Percentiles rank a stretch among this genome's conserved stretches.
Conservation (phyloP, 2,888 invertebrate genomes). For the Chesias legatella region DNA sequence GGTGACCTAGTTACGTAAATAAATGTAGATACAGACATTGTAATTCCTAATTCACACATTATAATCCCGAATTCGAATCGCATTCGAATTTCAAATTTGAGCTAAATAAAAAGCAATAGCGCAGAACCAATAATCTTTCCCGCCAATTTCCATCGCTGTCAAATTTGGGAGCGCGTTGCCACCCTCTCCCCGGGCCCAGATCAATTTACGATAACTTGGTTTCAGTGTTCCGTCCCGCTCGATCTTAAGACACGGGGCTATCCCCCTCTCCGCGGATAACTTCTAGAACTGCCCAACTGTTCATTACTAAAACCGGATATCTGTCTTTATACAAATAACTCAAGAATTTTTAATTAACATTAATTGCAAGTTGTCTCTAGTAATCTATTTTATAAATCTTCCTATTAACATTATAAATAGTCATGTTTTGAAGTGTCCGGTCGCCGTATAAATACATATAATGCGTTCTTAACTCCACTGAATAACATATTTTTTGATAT, state of each 20-base stretch:
- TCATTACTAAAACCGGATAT: conserved; percentile 48
- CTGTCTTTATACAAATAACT: conserved; percentile 31
- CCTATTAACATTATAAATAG: neutral
- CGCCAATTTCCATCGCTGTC: conserved; percentile 80
- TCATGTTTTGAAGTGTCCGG: too few species aligned
- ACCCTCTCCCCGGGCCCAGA: conserved; percentile 59
- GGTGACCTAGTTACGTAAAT: conserved; percentile 48
- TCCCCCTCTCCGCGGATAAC: conserved; percentile 71
- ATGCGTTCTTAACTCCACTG: too few species aligned
- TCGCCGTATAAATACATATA: too few species aligned
- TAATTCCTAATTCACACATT: conserved; percentile 38
- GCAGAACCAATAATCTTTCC: conserved; percentile 72
- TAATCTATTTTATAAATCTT: conserved; percentile 13
- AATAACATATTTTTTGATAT: too few species aligned
- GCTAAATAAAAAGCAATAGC: conserved; percentile 31
- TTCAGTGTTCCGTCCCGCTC: conserved; percentile 72
- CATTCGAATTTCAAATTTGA: conserved; percentile 23
- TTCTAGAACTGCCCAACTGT: conserved; percentile 65
- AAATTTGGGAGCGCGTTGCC: conserved; percentile 71
- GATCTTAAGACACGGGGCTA: conserved; percentile 70
- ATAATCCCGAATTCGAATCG: conserved; percentile 26
- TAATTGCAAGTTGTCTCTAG: conserved; percentile 9
- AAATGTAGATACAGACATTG: conserved; percentile 24
- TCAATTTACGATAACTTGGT: conserved; percentile 79
- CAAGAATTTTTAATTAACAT: conserved; percentile 18